Evolutionary conservation across 1,140 invertebrate genomes (phyloP), one percentile per base, ranked within the genome.

Genomic region (Linepithema humile): DNA sequence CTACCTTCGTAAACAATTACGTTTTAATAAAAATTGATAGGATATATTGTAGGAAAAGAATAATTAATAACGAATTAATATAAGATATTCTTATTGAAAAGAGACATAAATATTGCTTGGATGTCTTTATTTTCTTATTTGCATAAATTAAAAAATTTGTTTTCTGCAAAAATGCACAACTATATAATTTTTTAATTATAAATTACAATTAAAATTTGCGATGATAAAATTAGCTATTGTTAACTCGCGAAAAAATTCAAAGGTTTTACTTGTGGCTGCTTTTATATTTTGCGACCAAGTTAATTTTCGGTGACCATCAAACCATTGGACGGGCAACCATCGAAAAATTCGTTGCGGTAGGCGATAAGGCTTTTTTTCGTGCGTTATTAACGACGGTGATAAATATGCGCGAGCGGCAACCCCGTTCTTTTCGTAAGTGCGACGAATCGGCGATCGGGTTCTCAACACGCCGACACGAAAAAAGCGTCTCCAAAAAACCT

Each of bases 351-450:
- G 80, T 20, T 38, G 38, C 50, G 83, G 72, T 69, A 32, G 38
- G 38, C 83, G 72, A 82, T 55, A 77, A 77, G 82, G 48, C 45
- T 83, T 84, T 85, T 43, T 50, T 35, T 50, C 40, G 26, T 65
- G 57, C 35, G 57, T 88, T 89, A 86, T 89, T 89, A 86, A 89
- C 87, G 85, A 87, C 72, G 26, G 48, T 83, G 82, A 89, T 89
- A 89, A 89, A 89, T 89, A 89, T 89, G 85, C 70, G 55, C 72
- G 84, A 65, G 40, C 60, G 43, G 65, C 50, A 64, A 38, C 62
- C 53, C 50, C 32, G 82, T 82, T 78, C 57, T 88, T 82, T 57
- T 88, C 84, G 65, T 69, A 29, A 86, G 62, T 83, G 88, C 84
- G 84, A 89, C 87, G 85, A 89, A 89, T 89, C 72, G 82, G 35